Percentiles rank a stretch among this genome's conserved stretches.
phyloP scores from a whole-genome alignment of 1,140 invertebrate species.

The Frieseomelitta varia region DNA sequence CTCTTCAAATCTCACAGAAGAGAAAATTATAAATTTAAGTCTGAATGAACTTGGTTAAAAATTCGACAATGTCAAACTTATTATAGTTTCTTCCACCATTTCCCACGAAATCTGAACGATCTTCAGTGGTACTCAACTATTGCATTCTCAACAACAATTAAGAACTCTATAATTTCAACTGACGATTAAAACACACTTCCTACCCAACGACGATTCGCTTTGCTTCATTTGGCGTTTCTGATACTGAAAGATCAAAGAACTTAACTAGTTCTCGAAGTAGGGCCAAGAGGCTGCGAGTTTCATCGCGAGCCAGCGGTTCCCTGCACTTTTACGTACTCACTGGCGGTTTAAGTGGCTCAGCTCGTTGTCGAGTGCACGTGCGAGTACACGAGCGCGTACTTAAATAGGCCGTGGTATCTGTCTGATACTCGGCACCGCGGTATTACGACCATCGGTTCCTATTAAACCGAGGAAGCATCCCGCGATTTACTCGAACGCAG shows the following conservation, averaged over 20 bases:
- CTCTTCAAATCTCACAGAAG: no score
- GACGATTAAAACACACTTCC: neutral
- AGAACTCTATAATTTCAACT: neutral
- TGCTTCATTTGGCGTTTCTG: neutral
- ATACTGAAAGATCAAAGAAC: neutral
- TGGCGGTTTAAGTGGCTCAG: slow-evolving; percentile 8
- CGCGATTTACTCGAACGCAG: slow-evolving; percentile 29
- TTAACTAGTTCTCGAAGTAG: no score
- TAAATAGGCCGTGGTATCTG: slow-evolving; percentile 39
- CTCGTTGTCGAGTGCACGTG: neutral
- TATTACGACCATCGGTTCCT: slow-evolving; percentile 38
- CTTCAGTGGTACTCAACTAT: no score
- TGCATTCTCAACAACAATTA: no score
- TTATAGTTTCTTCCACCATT: no score
- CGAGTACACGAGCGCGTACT: slow-evolving; percentile 25
- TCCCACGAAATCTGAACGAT: no score
- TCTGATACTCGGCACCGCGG: neutral
- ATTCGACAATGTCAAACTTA: no score
- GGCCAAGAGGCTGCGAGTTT: neutral
- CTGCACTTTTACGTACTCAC: slow-evolving; percentile 21
- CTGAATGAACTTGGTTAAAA: no score
- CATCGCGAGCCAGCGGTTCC: neutral
- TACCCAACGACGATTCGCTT: neutral
- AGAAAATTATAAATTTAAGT: no score
- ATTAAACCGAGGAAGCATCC: slow-evolving; percentile 37